These are phyloP conservation scores for Orcinus orca DNA, from an alignment of 2,113 vertebrate genomes.

Conservation along the genomic window DNA sequence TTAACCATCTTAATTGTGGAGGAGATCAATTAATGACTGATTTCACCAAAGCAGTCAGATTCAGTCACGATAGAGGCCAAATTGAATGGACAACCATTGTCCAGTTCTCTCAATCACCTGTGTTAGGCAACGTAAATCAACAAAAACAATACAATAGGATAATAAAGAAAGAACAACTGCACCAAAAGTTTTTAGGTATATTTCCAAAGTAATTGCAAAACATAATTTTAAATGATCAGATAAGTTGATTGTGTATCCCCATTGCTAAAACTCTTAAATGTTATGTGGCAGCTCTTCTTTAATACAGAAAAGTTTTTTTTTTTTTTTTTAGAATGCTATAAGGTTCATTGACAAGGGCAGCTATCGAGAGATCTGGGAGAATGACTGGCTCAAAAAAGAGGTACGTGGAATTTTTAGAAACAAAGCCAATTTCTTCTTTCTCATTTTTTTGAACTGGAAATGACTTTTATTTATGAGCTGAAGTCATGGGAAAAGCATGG, in stretches of 20 bases:
- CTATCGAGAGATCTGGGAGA: slow-evolving; percentile 83
- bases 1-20: not conserved
- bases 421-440: not conserved
- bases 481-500: not conserved
- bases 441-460: not conserved
- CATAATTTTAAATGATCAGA: not conserved
- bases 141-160: not conserved
- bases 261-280: not conserved
- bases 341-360: slow-evolving; percentile 79
- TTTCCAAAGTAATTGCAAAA: slow-evolving; percentile 13
- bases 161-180: not conserved
- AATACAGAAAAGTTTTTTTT: slow-evolving; percentile 42
- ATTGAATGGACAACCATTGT: not conserved
- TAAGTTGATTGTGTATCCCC: not conserved
- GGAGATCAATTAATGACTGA: not conserved
- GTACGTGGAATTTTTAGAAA: slow-evolving; percentile 74
- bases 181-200: not conserved
- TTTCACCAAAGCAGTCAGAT: not conserved
- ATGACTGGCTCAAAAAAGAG: slow-evolving; percentile 86
- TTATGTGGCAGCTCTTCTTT: not conserved
- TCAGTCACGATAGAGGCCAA: not conserved
- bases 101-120: not conserved
- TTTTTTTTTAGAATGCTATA: slow-evolving; percentile 83
- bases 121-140: not conserved
- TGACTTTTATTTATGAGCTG: not conserved